Percentiles rank a stretch among this genome's conserved stretches.
Evolutionary conservation across 2,888 invertebrate genomes (phyloP).

Genomic region (Heteromyza rotundicornis): DNA sequence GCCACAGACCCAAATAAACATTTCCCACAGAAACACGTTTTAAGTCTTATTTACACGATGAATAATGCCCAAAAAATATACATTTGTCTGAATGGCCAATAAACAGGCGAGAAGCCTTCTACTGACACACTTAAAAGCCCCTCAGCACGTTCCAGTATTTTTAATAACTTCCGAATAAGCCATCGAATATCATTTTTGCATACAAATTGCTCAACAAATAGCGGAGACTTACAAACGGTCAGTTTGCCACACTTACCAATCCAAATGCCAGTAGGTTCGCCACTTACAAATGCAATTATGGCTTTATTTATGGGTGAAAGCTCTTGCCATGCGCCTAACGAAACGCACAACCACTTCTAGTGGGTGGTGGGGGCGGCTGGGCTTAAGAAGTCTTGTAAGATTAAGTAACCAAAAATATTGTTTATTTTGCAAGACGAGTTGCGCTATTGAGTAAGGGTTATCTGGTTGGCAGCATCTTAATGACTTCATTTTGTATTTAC

Average conservation of each 20-base stretch:
- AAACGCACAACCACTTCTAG: no score
- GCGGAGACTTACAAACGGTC: background rate
- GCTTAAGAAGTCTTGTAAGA: no score
- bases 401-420: no score
- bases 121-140: background rate
- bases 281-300: slow-evolving; percentile 14
- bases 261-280: background rate
- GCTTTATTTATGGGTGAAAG: slow-evolving; percentile 9
- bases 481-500: background rate
- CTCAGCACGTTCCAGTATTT: background rate
- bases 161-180: background rate
- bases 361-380: no score
- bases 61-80: no score
- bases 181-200: background rate
- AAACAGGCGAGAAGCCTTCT: background rate
- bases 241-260: background rate
- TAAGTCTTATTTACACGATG: no score
- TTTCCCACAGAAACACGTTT: no score
- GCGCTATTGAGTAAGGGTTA: background rate
- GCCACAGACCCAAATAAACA: no score
- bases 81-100: background rate
- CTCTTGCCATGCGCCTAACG: no score
- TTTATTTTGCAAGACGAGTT: no score
- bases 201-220: background rate
- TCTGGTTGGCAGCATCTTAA: background rate